Evolutionary conservation across 2,113 vertebrate species (phyloP), one percentile per base, ranked within the genome.

Genomic region (Carlito syrichta): DNA sequence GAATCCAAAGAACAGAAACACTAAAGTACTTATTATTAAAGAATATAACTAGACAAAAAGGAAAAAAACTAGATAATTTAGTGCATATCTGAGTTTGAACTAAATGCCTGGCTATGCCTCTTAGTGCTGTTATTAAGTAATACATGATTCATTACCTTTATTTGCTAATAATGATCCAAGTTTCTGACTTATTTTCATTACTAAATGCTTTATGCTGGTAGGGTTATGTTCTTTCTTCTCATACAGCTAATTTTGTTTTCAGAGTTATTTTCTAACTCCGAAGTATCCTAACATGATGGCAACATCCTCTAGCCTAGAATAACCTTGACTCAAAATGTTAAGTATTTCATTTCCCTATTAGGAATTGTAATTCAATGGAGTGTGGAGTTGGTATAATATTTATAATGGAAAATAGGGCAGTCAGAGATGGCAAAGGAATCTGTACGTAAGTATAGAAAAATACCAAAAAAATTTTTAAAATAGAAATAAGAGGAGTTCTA

Each of bases 281-380:
- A 66, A 93, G 43, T 48, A 43, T 91, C 96, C 84, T 86, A 68
- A 86, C 54, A 84, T 62, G 52, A 58, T 82, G 74, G 66, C 48
- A 58, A 73, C 38, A 68, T 86, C 82, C 85, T 92, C 43, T 68
- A 66, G 81, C 94, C 82, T 83, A 79, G 96, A 96, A 97, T 97
- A 96, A 94, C 79, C 79, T 96, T 60, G 88, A 91, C 88, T 94
- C 83, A 4, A 92, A 96, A 96, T 81, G 58, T 54, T 60, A 62
- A 93, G 94, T 60, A 94, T 95, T 97, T 91, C 58, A 85, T 68
- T 69, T 84, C 97, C 97, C 91, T 97, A 94, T 94, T 97, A 96
- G 98, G 97, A 93, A 58, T 40, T 87, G 89, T 73, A 89, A 84
- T 32, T 66, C 93, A 84, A 3, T 4, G 0, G 86, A 58, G 74